Evolutionary conservation across 1,140 invertebrate species (phyloP), one percentile per base, ranked within the genome.

Genomic region (Drosophila subpulchrella): DNA sequence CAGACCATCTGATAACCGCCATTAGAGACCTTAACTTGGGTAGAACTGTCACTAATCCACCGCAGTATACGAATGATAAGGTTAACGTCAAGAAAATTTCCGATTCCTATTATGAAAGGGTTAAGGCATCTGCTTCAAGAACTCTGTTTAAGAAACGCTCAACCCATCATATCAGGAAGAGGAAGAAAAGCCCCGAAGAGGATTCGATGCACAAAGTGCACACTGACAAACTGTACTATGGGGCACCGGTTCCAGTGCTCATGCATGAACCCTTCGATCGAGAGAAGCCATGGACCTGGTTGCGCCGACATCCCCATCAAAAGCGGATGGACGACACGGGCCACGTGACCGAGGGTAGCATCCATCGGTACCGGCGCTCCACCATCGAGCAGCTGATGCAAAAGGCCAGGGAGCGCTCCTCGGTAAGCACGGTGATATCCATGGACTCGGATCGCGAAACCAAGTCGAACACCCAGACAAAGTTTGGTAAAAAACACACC

Each of bases 301-400:
- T 82, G n/a, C 59, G 79, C 8, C 75, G 79, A 12, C 80, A 82
- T 59, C 80, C 80, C 1, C 13, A 27, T 0, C 41, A 56, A 10
- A 4, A 0, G 24, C 13, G 47, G 36, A 15, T 5, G 11, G 8
- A 8, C 12, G 15, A 27, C 4, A 8, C 2, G 0, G 17, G 36
- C 0, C 0, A 10, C 0, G 15, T 62, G 11, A 12, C 7, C 11
- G 6, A 17, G 2, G 17, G 36, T 2, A 38, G 3, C 6, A 59
- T 56, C 3, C 20, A 6, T 15, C 76, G 78, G 4, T 80, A 80
- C 13, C 60, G 55, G 0, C 62, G 76, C 0, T 0, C 0, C 3
- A 54, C 77, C 24, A 6, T 79, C 0, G 4, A 30, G 6, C 0
- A 12, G 6, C 17, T 57, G 13, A 15, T 79, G 8, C 3, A 15